A percentile compares a stretch with the other conserved stretches of the same genome.
phyloP scores from a whole-genome alignment of 2,888 invertebrate species.

The Eristalis intricaria region DNA sequence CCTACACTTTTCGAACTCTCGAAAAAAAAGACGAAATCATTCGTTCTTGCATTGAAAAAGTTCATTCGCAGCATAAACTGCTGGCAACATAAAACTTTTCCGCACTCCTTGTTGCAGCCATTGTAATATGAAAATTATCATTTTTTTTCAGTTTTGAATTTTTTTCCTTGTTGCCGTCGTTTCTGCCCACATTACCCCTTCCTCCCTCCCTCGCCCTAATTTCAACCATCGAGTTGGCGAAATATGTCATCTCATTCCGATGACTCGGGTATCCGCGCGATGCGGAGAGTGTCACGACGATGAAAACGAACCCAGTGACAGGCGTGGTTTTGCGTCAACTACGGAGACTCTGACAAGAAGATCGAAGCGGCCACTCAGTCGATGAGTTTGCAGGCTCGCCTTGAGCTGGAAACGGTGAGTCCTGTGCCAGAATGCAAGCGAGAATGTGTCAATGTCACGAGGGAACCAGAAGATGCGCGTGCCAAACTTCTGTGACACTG shows the following conservation, averaged over 20 bases:
- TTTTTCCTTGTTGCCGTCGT: too few species aligned
- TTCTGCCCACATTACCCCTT: background rate
- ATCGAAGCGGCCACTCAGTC: background rate
- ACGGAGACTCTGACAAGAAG: background rate
- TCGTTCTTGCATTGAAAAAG: background rate
- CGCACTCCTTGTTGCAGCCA: background rate
- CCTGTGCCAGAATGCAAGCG: too few species aligned
- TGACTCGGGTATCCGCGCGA: background rate
- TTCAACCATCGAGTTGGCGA: background rate
- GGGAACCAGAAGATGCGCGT: too few species aligned
- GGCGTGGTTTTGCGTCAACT: background rate
- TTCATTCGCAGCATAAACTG: conserved; percentile 1
- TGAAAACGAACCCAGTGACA: background rate
- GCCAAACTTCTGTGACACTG: too few species aligned
- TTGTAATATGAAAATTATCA: background rate
- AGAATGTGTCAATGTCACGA: too few species aligned
- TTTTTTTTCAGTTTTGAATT: background rate
- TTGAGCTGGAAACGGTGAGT: background rate
- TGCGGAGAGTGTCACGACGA: background rate
- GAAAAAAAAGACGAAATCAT: background rate
- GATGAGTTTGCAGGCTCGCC: background rate
- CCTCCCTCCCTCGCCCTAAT: background rate
- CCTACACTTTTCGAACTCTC: background rate
- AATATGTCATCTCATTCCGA: background rate
- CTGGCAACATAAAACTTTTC: conserved; percentile 10